phyloP scores from a whole-genome alignment of 2,113 vertebrate species.

The Rhagologus leucostigma region DNA sequence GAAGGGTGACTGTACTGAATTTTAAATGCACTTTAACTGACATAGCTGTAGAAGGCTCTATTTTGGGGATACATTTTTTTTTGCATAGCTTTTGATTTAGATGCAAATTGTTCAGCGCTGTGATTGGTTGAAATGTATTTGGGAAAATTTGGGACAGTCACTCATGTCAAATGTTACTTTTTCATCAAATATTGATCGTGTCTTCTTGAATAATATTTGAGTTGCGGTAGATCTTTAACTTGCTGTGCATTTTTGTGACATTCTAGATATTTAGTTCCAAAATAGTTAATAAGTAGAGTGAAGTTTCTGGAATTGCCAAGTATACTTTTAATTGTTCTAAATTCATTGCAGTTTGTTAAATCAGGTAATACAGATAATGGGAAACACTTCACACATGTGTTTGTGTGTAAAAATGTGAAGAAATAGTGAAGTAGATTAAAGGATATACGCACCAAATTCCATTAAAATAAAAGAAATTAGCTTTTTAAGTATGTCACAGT shows the following conservation, averaged over 20 bases:
- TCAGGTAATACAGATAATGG: background rate
- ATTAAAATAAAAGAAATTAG: constrained; percentile 68
- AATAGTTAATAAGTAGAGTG: background rate
- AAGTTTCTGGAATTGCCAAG: background rate
- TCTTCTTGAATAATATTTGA: background rate
- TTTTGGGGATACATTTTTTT: constrained; percentile 2
- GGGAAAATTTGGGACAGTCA: constrained; percentile 50
- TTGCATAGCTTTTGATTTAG: constrained; percentile 35
- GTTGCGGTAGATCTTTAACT: background rate
- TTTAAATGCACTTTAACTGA: background rate
- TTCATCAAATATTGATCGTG: constrained; percentile 43
- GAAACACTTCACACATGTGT: constrained; percentile 22
- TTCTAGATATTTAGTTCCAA: background rate
- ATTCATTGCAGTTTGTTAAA: background rate
- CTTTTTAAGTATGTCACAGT: constrained; percentile 70
- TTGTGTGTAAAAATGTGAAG: constrained; percentile 28
- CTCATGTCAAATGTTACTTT: constrained; percentile 28
- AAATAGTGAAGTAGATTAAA: constrained; percentile 51
- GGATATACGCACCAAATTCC: constrained; percentile 55
- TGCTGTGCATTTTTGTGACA: background rate
- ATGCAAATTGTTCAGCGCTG: background rate
- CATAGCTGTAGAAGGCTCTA: background rate
- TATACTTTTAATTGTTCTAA: constrained; percentile 38
- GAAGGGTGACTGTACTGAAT: constrained; percentile 10
- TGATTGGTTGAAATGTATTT: constrained; percentile 24